These are phyloP conservation scores for Blastobasis lacticolella DNA, from an alignment of 2,888 invertebrate genomes.

Conservation along the genomic window DNA sequence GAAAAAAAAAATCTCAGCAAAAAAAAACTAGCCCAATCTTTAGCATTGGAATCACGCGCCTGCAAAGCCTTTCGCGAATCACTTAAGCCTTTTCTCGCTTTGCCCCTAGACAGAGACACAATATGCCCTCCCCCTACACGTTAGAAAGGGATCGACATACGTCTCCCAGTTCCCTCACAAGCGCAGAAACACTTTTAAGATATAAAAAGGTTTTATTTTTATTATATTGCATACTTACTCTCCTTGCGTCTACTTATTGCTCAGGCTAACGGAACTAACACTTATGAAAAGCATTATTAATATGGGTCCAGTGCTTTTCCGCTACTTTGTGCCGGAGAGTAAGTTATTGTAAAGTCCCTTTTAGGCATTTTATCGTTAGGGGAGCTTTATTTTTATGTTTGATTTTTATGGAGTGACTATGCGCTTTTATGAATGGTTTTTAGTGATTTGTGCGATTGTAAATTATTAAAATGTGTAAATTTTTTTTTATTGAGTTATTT, in stretches of 20 bases:
- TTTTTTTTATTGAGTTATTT: too few relatives aligned
- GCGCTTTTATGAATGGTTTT: too few relatives aligned
- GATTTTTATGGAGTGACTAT: too few relatives aligned
- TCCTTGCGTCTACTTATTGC: neutral
- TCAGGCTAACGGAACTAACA: too few relatives aligned
- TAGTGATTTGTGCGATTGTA: too few relatives aligned
- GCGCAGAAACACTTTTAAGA: conserved; percentile 2
- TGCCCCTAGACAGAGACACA: conserved; percentile 13
- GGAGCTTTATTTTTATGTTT: too few relatives aligned
- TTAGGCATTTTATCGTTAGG: neutral
- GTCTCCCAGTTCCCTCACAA: conserved; percentile 13
- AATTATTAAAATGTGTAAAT: too few relatives aligned
- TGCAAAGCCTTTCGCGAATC: conserved; percentile 40
- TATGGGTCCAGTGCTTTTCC: conserved; percentile 12
- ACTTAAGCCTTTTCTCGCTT: conserved; percentile 28
- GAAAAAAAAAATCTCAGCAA: conserved; percentile 16
- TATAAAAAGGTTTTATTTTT: conserved; percentile 41
- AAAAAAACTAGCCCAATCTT: conserved; percentile 26
- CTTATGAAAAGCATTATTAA: conserved; percentile 29
- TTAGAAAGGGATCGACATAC: conserved; percentile 21
- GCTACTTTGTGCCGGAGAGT: neutral
- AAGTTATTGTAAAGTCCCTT: neutral
- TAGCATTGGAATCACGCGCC: conserved; percentile 39
- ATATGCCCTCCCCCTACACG: conserved; percentile 11
- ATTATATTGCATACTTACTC: conserved; percentile 49